Conservation (phyloP, 2,113 vertebrate species). For the Neodon shergylaensis region DNA sequence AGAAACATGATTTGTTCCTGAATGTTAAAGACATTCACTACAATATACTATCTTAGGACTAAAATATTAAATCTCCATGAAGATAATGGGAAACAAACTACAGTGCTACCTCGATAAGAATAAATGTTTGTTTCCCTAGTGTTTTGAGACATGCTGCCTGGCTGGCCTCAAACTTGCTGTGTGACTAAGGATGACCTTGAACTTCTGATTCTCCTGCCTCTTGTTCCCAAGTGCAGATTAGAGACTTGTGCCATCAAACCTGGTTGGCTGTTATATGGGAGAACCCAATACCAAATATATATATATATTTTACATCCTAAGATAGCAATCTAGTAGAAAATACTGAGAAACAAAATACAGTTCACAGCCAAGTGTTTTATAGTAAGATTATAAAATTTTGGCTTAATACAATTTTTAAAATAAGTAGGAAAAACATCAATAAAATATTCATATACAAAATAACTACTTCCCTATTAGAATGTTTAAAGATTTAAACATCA, state of each 20-base stretch:
- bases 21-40: conserved; percentile 46
- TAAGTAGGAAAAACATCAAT: neutral
- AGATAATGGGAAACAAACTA: conserved; percentile 25
- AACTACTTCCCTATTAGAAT: neutral
- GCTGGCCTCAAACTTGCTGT: neutral
- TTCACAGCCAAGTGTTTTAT: conserved; percentile 16
- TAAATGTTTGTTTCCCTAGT: neutral
- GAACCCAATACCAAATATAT: neutral
- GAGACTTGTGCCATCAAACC: neutral
- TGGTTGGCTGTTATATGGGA: neutral
- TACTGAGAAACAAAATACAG: conserved; percentile 2
- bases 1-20: neutral
- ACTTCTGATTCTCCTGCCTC: neutral
- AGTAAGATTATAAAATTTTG: conserved; percentile 17
- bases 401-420: conserved; percentile 6
- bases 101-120: neutral
- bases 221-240: neutral
- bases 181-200: neutral
- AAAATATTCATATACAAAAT: conserved; percentile 44
- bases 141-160: neutral
- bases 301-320: neutral
- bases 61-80: conserved; percentile 7
- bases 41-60: neutral
- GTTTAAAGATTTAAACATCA: conserved; percentile 31
- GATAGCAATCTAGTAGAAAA: conserved; percentile 11